Evolutionary conservation across 2,888 invertebrate species (phyloP).

Genomic region (Nemotelus nigrinus): DNA sequence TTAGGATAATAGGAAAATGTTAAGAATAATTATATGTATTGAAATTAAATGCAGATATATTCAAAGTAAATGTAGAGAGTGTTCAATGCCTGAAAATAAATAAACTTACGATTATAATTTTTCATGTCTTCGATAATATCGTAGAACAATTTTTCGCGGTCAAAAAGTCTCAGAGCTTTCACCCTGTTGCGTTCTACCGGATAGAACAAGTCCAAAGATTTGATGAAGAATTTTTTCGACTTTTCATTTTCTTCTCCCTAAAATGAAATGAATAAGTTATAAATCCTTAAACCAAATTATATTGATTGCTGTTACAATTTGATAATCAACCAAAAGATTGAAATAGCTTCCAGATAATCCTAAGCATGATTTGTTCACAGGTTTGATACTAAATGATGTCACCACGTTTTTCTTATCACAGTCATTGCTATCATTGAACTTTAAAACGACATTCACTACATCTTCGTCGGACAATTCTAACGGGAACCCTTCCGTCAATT

Average conservation of each 20-base stretch:
- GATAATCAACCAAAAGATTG: background rate
- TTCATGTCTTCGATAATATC: background rate
- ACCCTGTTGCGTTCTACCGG: conserved; percentile 56
- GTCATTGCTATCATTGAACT: background rate
- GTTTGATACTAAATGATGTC: too few species aligned
- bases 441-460: background rate
- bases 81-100: background rate
- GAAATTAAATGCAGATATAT: too few species aligned
- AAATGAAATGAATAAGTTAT: background rate
- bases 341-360: conserved; percentile 22
- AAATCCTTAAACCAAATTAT: background rate
- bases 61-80: too few species aligned
- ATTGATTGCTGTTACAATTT: background rate
- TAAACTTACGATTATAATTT: background rate
- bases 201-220: conserved; percentile 58
- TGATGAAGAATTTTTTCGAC: conserved; percentile 56
- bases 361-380: too few species aligned
- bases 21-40: too few species aligned
- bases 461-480: background rate
- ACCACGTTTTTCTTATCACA: background rate
- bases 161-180: conserved; percentile 58
- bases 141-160: conserved; percentile 52
- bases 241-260: conserved; percentile 1
- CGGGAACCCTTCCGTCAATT: background rate
- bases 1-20: too few species aligned